Percentiles rank a stretch among this genome's conserved stretches.
These are phyloP conservation scores for Fregata magnificens DNA, from an alignment of 2,113 vertebrate genomes.

Conservation along the genomic window DNA sequence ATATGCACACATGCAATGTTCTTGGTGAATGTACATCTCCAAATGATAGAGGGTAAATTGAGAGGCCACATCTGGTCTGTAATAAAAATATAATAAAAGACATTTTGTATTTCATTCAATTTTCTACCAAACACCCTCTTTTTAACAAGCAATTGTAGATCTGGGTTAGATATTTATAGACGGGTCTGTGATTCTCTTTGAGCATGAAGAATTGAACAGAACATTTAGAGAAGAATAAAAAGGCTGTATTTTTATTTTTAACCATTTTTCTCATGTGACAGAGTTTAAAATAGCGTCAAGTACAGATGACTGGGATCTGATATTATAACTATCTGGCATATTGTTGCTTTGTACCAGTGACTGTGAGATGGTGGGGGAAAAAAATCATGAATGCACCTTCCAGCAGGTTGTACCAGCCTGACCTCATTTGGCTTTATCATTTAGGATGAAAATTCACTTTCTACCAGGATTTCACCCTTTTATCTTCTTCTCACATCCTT, in stretches of 20 bases:
- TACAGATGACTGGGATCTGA: neutral
- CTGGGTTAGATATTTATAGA: conserved; percentile 79
- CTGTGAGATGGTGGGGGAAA: neutral
- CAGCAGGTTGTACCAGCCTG: neutral
- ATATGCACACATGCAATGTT: neutral
- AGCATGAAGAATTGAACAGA: conserved; percentile 54
- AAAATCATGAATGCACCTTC: conserved; percentile 10
- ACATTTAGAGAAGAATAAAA: conserved; percentile 44
- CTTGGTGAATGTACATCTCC: conserved; percentile 19
- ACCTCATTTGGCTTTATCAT: neutral
- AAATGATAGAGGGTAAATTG: conserved; percentile 40
- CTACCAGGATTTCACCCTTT: neutral
- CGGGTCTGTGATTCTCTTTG: conserved; percentile 55
- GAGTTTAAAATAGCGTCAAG: conserved; percentile 44
- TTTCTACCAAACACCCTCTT: conserved; percentile 35
- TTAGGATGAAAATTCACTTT: neutral
- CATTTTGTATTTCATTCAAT: conserved; percentile 40
- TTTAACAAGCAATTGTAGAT: conserved; percentile 54
- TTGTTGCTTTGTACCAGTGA: neutral
- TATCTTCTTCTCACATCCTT: neutral
- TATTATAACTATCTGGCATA: conserved; percentile 9
- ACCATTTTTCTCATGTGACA: conserved; percentile 48
- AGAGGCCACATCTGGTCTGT: conserved; percentile 49
- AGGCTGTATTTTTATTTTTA: conserved; percentile 64
- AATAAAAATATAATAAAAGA: conserved; percentile 49